Evolutionary conservation across 2,797 vertebrate genomes (phyloP).

Genomic region (Luscinia luscinia): DNA sequence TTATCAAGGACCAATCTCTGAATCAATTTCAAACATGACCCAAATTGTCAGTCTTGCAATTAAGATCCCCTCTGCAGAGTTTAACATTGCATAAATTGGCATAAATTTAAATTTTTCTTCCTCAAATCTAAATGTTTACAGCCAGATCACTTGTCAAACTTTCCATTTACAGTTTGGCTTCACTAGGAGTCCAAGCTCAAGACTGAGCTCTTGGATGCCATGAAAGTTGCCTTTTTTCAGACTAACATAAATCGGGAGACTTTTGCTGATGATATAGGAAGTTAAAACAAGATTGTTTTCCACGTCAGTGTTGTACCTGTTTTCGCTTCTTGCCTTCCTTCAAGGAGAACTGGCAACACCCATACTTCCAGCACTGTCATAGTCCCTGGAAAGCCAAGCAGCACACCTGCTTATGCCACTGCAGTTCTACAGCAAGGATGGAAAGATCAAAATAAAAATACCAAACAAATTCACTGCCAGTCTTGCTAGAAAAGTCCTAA

Average conservation of each 20-base stretch:
- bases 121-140: background rate
- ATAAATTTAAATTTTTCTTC: background rate
- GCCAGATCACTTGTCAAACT: background rate
- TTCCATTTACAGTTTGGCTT: background rate
- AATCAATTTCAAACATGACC: slow-evolving; percentile 25
- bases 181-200: background rate
- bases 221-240: background rate
- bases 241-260: background rate
- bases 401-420: background rate
- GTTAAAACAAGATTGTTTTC: background rate
- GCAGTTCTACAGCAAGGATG: background rate
- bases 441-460: background rate
- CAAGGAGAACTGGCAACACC: background rate
- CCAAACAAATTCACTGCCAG: background rate
- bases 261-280: background rate
- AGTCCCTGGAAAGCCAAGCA: background rate
- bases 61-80: background rate
- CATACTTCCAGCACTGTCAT: background rate
- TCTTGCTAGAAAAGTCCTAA: background rate
- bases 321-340: background rate
- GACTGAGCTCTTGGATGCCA: background rate
- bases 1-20: background rate
- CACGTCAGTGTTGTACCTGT: background rate
- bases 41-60: background rate
- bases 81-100: background rate